phyloP scores from a whole-genome alignment of 2,888 invertebrate genomes.

The Stenolophus ochropezus region DNA sequence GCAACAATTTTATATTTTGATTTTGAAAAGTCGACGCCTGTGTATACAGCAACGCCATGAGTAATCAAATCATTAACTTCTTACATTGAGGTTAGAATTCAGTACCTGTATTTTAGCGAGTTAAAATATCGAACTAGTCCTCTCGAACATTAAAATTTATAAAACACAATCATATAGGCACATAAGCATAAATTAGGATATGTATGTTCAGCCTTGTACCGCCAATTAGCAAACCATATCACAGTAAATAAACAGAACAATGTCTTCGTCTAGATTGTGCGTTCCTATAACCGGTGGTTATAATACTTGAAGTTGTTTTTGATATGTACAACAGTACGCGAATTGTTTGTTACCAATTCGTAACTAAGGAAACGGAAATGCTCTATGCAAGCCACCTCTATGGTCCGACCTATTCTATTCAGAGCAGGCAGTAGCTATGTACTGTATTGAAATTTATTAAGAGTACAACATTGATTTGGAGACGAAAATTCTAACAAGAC shows the following conservation, averaged over 20 bases:
- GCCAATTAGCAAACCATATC: neutral
- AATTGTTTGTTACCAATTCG: neutral
- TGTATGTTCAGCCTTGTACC: neutral
- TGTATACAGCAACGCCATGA: too few relatives aligned
- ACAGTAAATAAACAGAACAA: neutral
- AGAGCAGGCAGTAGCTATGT: conserved; percentile 70
- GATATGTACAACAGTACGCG: neutral
- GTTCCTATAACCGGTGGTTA: neutral
- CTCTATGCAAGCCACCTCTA: neutral
- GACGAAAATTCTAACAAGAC: conserved; percentile 19
- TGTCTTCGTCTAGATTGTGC: neutral
- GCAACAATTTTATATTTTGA: too few relatives aligned
- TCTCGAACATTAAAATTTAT: neutral
- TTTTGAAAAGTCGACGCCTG: too few relatives aligned
- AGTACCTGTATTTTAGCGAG: too few relatives aligned
- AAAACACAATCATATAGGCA: neutral
- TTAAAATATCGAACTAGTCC: neutral
- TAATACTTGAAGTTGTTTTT: neutral
- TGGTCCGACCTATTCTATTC: neutral
- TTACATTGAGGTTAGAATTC: too few relatives aligned
- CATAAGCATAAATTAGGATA: neutral
- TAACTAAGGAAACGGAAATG: neutral
- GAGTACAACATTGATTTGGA: neutral
- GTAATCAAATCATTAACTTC: too few relatives aligned
- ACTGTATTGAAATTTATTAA: conserved; percentile 72